Evolutionary conservation across 2,888 invertebrate genomes (phyloP), one percentile per base, ranked within the genome.

Genomic region (Dione juno): DNA sequence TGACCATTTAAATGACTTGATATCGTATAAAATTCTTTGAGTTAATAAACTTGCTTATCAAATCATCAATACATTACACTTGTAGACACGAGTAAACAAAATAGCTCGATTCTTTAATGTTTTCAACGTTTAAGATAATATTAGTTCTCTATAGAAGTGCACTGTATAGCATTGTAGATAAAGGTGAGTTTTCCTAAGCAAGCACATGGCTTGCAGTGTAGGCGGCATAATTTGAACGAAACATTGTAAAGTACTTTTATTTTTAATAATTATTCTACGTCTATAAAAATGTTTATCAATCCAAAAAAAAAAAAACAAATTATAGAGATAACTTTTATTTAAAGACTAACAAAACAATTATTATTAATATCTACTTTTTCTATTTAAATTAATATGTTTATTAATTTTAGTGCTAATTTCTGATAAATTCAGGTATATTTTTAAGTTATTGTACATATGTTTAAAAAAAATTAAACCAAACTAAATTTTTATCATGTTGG

Each of bases 81-180:
- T 54, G 11, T 35, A 37, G n/a, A 11, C 28, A 57, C 16, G 7
- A 43, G 61, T 61, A 61, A 61, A 61, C 45, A 61, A 45, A 61
- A 45, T 61, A 61, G 45, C 45, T 57, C 16, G 28, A 61, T 45
- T 45, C 61, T 61, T 61, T 61, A 61, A 61, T 61, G 28, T 28
- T 45, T 45, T 28, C 45, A 16, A 61, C 45, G 45, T 35, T 61
- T 61, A 61, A 61, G 61, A 45, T 61, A 61, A 61, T 16, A 13
- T 16, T 2, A 21, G 0, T 14, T n/a, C 14, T 21, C 9, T 5
- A 14, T 21, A 59, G 43, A 59, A 59, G 2, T 43, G n/a, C 9
- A 28, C 59, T 21, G 10, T 59, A 59, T 59, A 0, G 0, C 0
- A 5, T 0, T 21, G 59, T 5, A 0, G 5, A 43, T 59, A 59